Conservation (phyloP, 2,888 invertebrate species). For the Eristalis pertinax region DNA sequence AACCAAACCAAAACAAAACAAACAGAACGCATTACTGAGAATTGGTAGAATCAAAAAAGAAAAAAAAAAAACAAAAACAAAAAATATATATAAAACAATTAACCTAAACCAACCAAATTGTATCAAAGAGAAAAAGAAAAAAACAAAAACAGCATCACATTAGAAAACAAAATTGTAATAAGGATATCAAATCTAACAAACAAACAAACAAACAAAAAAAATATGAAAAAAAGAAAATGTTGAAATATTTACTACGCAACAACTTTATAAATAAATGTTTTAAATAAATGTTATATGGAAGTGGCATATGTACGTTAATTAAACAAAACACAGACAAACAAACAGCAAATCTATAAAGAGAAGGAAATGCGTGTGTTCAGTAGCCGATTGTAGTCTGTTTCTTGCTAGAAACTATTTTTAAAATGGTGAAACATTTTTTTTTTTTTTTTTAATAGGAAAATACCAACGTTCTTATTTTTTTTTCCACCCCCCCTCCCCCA, state of each 20-base stretch:
- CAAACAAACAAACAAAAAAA: too few species aligned
- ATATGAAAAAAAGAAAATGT: neutral
- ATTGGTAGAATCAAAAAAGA: slow-evolving; percentile 18
- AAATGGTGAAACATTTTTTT: neutral
- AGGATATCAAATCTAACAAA: slow-evolving; percentile 16
- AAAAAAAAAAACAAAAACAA: slow-evolving; percentile 13
- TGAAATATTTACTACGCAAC: neutral
- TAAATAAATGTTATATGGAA: neutral
- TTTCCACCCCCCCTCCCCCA: too few species aligned
- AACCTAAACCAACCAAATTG: slow-evolving; percentile 13
- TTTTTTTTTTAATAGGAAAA: neutral
- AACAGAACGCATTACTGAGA: neutral
- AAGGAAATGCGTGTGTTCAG: neutral
- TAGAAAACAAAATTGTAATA: slow-evolving; percentile 55
- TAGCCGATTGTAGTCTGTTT: neutral
- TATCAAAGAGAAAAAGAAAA: slow-evolving; percentile 33
- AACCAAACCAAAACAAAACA: neutral
- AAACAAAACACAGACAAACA: neutral
- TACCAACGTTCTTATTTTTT: too few species aligned
- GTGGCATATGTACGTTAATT: neutral
- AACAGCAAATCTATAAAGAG: neutral
- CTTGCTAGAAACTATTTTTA: neutral
- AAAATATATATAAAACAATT: neutral
- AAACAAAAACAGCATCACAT: slow-evolving; percentile 63
- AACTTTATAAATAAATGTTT: neutral